Conservation (phyloP, 2,113 vertebrate genomes). For the Eulacestoma nigropectus region DNA sequence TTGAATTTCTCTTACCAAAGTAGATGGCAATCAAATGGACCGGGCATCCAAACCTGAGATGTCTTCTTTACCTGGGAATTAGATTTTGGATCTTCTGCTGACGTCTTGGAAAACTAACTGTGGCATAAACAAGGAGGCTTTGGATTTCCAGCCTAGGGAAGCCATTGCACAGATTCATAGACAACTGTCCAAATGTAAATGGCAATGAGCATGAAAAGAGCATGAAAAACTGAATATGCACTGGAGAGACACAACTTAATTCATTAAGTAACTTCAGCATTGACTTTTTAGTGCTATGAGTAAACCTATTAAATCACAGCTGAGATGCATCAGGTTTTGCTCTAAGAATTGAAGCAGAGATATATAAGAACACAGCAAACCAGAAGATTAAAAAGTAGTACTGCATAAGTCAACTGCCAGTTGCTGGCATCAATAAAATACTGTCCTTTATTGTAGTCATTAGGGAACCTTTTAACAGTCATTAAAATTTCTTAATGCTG, state of each 20-base stretch:
- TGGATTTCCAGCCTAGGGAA: not conserved
- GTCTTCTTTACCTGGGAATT: not conserved
- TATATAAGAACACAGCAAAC: not conserved
- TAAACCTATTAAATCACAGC: not conserved
- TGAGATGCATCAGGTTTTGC: not conserved
- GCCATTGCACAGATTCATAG: not conserved
- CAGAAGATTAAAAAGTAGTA: conserved; percentile 11
- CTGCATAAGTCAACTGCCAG: conserved; percentile 2
- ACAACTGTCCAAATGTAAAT: not conserved
- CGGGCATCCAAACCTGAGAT: not conserved
- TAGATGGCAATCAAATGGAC: not conserved
- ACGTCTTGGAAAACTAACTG: not conserved
- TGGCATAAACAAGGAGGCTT: not conserved
- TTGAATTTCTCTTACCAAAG: not conserved
- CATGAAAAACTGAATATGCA: not conserved
- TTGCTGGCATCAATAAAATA: conserved; percentile 51
- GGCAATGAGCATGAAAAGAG: not conserved
- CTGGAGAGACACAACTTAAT: not conserved
- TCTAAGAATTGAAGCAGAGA: not conserved
- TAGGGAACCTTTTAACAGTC: conserved; percentile 49
- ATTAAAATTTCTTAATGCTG: conserved; percentile 41
- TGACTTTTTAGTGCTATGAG: not conserved
- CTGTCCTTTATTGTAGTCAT: conserved; percentile 52
- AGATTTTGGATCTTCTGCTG: not conserved
- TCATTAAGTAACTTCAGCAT: not conserved